Base-by-base conservation (phyloP, 2,888 invertebrate species). In the Scaptomyza tumidula region DNA sequence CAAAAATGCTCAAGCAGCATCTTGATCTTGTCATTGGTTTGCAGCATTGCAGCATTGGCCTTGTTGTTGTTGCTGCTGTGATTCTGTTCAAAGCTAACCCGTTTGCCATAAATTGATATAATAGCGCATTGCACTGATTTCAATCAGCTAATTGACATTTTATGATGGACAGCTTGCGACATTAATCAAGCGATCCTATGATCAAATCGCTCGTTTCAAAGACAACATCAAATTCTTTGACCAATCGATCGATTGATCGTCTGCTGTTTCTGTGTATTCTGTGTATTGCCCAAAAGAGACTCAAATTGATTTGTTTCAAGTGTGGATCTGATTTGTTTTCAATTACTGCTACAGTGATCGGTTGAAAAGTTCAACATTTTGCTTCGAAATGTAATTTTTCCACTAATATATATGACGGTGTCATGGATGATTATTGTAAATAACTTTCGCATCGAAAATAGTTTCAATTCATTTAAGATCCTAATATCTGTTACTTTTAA, bases 101-200 rank as follows among this genome's bases (percentile, higher is more conserved):
- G 63, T 71, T 75, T 69, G 71, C 70, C 74, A 86, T 82, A 81
- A 82, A 82, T 83, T 85, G 79, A 74, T 72, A 82, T 80, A 78
- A 84, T 80, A 76, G 76, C 78, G 61, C 54, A 71, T 50, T 63
- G 52, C 74, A 61, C 65, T 77, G 86, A 86, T 86, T 80, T 80
- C 78, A 67, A 84, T 84, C 85, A 75, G 72, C 75, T 86, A 86
- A 86, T 86, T 86, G 85, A 83, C 85, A 77, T 86, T 86, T 85
- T 86, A 86, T 86, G 85, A 85, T 78, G 53, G 68, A 70, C 84
- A 78, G 73, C 52, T 69, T 71, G 66, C 57, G 53, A 63, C 54
- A 60, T 71, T 53, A 61, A 60, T 75, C 71, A 68, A 55, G 16
- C 41, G 45, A 41, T 48, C 29, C 9, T 24, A 43, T 35, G 33